Percentiles rank a stretch among this genome's conserved stretches.
phyloP scores from a whole-genome alignment of 2,113 vertebrate genomes.

The Triplophysa siluroides region DNA sequence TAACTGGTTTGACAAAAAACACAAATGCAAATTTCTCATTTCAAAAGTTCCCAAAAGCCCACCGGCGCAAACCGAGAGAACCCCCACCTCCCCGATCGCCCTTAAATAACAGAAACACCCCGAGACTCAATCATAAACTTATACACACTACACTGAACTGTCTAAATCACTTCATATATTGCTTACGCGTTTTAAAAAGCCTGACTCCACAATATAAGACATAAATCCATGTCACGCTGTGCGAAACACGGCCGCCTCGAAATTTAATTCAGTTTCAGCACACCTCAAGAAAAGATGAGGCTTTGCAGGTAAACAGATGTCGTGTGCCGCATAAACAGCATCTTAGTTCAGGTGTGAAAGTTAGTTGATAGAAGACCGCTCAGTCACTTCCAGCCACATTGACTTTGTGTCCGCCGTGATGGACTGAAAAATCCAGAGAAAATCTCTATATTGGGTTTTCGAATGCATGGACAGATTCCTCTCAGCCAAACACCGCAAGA shows the following conservation, averaged over 20 bases:
- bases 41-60: not conserved
- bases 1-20: no score
- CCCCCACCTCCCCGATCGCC: not conserved
- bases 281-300: not conserved
- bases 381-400: slow-evolving; percentile 12
- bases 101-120: not conserved
- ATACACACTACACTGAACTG: not conserved
- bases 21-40: no score
- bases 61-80: not conserved
- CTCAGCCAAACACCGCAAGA: slow-evolving; percentile 19
- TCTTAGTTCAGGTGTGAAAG: not conserved
- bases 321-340: not conserved
- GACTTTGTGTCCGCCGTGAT: not conserved
- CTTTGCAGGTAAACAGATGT: slow-evolving; percentile 20
- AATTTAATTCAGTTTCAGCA: slow-evolving; percentile 22
- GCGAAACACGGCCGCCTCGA: not conserved
- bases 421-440: slow-evolving; percentile 18
- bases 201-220: slow-evolving; percentile 14
- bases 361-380: slow-evolving; percentile 8
- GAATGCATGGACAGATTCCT: slow-evolving; percentile 42
- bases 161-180: slow-evolving; percentile 1
- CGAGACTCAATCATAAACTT: not conserved
- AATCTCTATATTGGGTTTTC: slow-evolving; percentile 40
- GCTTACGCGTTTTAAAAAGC: slow-evolving; percentile 5
- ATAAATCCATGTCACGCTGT: slow-evolving; percentile 5